Conservation (phyloP, 1,140 invertebrate species). For the Meloidogyne hapla region DNA sequence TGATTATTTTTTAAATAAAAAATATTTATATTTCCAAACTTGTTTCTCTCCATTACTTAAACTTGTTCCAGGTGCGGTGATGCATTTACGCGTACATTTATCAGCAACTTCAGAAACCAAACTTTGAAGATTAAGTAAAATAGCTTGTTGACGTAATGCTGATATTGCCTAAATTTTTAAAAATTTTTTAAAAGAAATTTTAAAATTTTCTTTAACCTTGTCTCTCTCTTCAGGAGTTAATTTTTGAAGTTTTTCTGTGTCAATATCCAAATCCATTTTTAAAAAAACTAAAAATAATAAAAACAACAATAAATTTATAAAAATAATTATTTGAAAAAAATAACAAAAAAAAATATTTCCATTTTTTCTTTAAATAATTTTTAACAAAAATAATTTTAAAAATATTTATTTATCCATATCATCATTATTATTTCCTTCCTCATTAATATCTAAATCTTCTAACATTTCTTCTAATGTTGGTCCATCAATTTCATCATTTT, state of each 20-base stretch:
- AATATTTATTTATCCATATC: not conserved
- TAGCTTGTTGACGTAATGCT: constrained; percentile 2
- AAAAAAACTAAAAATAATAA: too few relatives aligned
- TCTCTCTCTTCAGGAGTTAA: constrained; percentile 4
- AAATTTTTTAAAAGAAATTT: not conserved
- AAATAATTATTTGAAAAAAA: not conserved
- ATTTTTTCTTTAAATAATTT: not conserved
- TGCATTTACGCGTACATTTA: constrained; percentile 11
- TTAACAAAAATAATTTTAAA: not conserved
- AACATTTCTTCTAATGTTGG: constrained; percentile 90
- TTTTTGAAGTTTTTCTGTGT: not conserved
- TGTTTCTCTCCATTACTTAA: constrained; percentile 12
- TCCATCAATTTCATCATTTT: constrained; percentile 70
- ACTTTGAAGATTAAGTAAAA: constrained; percentile 10
- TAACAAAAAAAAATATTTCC: not conserved
- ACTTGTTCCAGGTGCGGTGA: not conserved
- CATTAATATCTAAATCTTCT: constrained; percentile 75
- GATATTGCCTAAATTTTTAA: not conserved
- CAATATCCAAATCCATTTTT: not conserved
- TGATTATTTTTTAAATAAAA: not conserved
- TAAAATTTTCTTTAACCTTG: not conserved
- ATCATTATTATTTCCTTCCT: constrained; percentile 54
- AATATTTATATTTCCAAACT: not conserved
- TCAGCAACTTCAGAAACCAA: constrained; percentile 8
- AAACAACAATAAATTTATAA: not conserved